These are phyloP conservation scores for Gavialis gangeticus DNA, from an alignment of 2,113 vertebrate species.

Conservation along the genomic window DNA sequence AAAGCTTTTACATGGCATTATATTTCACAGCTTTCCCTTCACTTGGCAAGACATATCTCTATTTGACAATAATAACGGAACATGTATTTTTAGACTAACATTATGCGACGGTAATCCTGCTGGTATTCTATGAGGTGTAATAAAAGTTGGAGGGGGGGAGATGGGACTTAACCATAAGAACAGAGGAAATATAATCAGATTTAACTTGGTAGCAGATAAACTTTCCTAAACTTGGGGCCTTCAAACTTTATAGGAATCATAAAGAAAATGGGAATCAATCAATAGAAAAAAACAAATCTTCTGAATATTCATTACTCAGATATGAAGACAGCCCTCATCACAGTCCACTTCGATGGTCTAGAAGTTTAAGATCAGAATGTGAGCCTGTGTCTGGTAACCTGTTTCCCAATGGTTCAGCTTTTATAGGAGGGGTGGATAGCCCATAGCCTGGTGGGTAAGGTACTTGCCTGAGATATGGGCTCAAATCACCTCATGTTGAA, in stretches of 20 bases:
- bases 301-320: neutral
- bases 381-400: slow-evolving; percentile 3
- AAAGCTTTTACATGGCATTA: slow-evolving; percentile 23
- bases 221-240: neutral
- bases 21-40: slow-evolving; percentile 64
- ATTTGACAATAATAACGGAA: slow-evolving; percentile 70
- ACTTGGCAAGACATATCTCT: slow-evolving; percentile 57
- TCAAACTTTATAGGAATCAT: neutral
- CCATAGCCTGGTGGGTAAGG: too few species aligned
- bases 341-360: slow-evolving; percentile 39
- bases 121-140: neutral
- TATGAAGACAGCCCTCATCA: slow-evolving; percentile 30
- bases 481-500: too few species aligned
- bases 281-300: neutral
- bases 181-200: slow-evolving; percentile 21
- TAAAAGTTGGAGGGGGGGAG: neutral
- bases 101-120: slow-evolving; percentile 60
- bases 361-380: slow-evolving; percentile 16
- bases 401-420: too few species aligned
- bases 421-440: too few species aligned
- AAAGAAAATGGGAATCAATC: slow-evolving; percentile 16
- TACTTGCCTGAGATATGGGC: too few species aligned
- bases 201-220: slow-evolving; percentile 19
- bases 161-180: slow-evolving; percentile 31
- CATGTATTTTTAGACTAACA: slow-evolving; percentile 72